phyloP scores from a whole-genome alignment of 2,113 vertebrate genomes.

The Manacus vitellinus region DNA sequence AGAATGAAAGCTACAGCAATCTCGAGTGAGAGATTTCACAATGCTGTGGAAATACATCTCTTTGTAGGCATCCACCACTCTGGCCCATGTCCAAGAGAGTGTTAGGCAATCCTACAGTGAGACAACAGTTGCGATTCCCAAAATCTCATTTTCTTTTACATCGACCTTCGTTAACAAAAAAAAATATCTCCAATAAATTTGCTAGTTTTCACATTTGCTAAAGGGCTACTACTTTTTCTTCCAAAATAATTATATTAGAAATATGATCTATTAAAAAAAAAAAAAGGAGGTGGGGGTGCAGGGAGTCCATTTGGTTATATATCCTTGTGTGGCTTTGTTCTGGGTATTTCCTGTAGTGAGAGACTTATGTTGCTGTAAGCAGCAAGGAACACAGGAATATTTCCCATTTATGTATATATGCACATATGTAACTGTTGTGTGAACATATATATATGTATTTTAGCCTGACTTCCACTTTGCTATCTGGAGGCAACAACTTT shows the following conservation, averaged over 20 bases:
- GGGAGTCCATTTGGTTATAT: neutral
- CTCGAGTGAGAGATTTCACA: accelerated
- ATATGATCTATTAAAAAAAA: neutral
- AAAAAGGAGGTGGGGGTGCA: accelerated
- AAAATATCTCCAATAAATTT: neutral
- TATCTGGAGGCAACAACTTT: neutral
- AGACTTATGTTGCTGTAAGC: neutral
- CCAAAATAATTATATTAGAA: neutral
- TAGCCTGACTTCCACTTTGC: neutral
- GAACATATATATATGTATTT: neutral
- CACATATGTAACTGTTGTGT: neutral
- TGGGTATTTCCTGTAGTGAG: neutral
- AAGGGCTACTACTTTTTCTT: neutral
- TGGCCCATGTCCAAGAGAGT: neutral
- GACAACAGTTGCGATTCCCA: neutral
- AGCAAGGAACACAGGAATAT: neutral
- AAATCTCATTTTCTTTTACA: neutral
- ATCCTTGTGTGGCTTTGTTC: neutral
- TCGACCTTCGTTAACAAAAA: neutral
- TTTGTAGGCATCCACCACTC: neutral
- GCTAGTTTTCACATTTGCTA: neutral
- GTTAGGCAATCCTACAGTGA: neutral
- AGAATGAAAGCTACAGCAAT: neutral
- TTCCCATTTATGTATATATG: neutral
- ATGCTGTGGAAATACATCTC: neutral